phyloP scores from a whole-genome alignment of 2,888 invertebrate species.

The Heliconius charithonia region DNA sequence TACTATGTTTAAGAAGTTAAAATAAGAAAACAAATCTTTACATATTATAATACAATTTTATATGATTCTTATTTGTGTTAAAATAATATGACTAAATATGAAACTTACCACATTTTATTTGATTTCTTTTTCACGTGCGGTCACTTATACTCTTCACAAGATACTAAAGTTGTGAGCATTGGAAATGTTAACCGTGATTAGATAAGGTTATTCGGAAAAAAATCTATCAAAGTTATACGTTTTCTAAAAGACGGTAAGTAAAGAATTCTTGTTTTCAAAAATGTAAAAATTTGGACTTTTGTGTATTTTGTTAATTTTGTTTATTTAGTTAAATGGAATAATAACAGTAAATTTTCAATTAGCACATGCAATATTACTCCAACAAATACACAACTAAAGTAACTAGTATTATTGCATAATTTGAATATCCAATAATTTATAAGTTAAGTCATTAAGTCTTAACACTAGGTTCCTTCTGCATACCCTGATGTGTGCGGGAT shows the following conservation, averaged over 20 bases:
- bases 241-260: conserved; percentile 19
- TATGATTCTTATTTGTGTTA: not conserved
- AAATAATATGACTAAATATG: not conserved
- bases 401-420: too few species aligned
- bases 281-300: not conserved
- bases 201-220: conserved; percentile 36
- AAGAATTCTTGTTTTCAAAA: not conserved
- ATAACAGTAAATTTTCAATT: not conserved
- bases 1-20: not conserved
- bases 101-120: conserved; percentile 44
- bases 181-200: conserved; percentile 27
- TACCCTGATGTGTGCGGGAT: too few species aligned
- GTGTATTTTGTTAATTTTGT: not conserved
- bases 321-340: not conserved
- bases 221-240: conserved; percentile 12
- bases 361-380: not conserved
- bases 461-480: too few species aligned
- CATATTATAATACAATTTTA: not conserved
- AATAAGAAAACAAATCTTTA: not conserved
- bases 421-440: too few species aligned
- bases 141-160: conserved; percentile 40
- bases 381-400: too few species aligned
- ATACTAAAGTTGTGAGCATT: conserved; percentile 43
- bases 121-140: conserved; percentile 41
- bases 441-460: too few species aligned